A percentile compares a stretch with the other conserved stretches of the same genome.
These are phyloP conservation scores for Zaprionus africanus DNA, from an alignment of 1,140 invertebrate genomes.

Conservation along the genomic window DNA sequence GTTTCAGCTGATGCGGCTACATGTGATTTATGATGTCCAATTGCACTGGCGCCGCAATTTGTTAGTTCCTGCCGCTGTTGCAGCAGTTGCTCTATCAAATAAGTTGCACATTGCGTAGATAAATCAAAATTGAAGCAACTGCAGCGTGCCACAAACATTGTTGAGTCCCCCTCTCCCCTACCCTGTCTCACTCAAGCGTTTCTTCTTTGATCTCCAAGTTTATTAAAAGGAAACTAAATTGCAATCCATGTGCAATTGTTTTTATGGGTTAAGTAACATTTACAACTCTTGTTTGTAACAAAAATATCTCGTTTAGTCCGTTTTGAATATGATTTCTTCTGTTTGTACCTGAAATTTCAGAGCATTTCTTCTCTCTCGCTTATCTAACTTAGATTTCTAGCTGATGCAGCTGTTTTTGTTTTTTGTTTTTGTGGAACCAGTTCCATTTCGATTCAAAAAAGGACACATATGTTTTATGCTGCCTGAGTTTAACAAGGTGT, in stretches of 20 bases:
- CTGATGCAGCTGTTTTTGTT: constrained; percentile 35
- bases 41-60: constrained; percentile 59
- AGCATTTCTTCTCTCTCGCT: neutral
- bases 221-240: constrained; percentile 30
- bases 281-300: constrained; percentile 9
- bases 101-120: constrained; percentile 49
- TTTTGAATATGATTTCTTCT: constrained; percentile 17
- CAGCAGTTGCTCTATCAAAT: constrained; percentile 35
- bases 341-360: neutral
- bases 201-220: constrained; percentile 2
- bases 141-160: neutral
- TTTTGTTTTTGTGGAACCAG: constrained; percentile 4
- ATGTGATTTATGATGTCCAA: constrained; percentile 67
- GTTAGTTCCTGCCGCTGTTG: constrained; percentile 19
- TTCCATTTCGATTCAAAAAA: constrained; percentile 24
- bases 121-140: constrained; percentile 47
- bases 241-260: constrained; percentile 30
- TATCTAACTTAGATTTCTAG: constrained; percentile 16
- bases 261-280: constrained; percentile 3
- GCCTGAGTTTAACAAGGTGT: constrained; percentile 35
- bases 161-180: too few relatives aligned
- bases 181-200: too few relatives aligned
- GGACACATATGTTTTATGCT: constrained; percentile 14
- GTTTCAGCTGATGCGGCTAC: constrained; percentile 55
- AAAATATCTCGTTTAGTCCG: constrained; percentile 10